Evolutionary conservation across 2,113 vertebrate species (phyloP).

Genomic region (Scolopax mira): DNA sequence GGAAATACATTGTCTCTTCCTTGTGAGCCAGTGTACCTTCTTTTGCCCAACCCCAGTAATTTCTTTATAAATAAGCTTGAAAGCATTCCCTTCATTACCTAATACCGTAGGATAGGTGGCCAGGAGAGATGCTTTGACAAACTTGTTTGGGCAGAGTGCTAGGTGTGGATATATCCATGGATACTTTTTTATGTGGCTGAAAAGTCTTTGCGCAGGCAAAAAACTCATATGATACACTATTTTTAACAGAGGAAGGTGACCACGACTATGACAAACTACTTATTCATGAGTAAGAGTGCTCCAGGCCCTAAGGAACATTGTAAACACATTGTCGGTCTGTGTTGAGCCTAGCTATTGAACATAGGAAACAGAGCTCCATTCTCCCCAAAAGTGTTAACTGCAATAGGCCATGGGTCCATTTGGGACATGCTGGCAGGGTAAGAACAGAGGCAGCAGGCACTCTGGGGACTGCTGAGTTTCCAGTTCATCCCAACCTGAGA

Average conservation of each 20-base stretch:
- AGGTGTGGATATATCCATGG: not conserved
- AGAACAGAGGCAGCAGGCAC: not conserved
- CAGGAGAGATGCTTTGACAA: not conserved
- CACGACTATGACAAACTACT: not conserved
- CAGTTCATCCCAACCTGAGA: not conserved
- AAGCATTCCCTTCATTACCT: not conserved
- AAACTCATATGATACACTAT: not conserved
- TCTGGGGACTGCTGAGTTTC: not conserved
- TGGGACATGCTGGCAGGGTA: not conserved
- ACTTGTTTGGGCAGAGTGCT: not conserved
- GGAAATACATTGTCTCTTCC: not conserved
- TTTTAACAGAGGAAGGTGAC: not conserved
- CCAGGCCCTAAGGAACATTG: not conserved
- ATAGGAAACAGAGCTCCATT: not conserved
- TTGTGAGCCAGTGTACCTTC: not conserved
- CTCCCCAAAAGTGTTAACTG: not conserved
- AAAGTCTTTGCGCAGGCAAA: not conserved
- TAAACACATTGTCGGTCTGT: not conserved
- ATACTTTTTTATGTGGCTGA: not conserved
- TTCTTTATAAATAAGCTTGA: not conserved
- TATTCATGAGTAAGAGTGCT: not conserved
- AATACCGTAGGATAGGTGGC: not conserved
- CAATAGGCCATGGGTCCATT: not conserved
- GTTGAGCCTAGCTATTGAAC: not conserved
- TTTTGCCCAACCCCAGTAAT: not conserved